Evolutionary conservation across 1,140 invertebrate genomes (phyloP).

Genomic region (Orussus abietinus): DNA sequence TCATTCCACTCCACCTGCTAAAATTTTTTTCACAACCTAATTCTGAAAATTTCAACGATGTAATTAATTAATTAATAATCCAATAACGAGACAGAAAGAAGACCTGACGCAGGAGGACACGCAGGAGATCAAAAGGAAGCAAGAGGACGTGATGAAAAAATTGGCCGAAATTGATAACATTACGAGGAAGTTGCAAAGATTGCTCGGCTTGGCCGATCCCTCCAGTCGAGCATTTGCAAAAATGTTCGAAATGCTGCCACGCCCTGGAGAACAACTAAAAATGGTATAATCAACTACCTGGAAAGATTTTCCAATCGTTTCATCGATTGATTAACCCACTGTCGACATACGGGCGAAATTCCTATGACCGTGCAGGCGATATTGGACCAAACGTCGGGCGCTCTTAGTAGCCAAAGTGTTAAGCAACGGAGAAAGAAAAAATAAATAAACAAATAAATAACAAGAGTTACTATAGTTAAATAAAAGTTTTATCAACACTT

Average conservation of each 20-base stretch:
- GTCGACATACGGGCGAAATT: too few species aligned
- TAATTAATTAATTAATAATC: too few species aligned
- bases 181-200: constrained; percentile 35
- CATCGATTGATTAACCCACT: too few species aligned
- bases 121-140: constrained; percentile 29
- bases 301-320: too few species aligned
- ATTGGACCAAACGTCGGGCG: too few species aligned
- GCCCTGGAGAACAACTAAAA: too few species aligned
- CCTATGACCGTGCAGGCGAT: too few species aligned
- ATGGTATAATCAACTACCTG: too few species aligned
- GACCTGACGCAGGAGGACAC: constrained; percentile 41
- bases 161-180: constrained; percentile 41
- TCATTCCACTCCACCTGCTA: neutral
- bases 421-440: neutral
- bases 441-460: constrained; percentile 2
- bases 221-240: constrained; percentile 27
- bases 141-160: constrained; percentile 32
- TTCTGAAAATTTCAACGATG: neutral
- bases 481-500: too few species aligned
- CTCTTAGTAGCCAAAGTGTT: too few species aligned
- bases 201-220: constrained; percentile 36
- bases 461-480: too few species aligned
- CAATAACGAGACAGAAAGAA: constrained; percentile 42
- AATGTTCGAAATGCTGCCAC: constrained; percentile 30
- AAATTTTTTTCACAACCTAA: neutral